Evolutionary conservation across 1,140 invertebrate genomes (phyloP).

Genomic region (Hydropsyche tenuis): DNA sequence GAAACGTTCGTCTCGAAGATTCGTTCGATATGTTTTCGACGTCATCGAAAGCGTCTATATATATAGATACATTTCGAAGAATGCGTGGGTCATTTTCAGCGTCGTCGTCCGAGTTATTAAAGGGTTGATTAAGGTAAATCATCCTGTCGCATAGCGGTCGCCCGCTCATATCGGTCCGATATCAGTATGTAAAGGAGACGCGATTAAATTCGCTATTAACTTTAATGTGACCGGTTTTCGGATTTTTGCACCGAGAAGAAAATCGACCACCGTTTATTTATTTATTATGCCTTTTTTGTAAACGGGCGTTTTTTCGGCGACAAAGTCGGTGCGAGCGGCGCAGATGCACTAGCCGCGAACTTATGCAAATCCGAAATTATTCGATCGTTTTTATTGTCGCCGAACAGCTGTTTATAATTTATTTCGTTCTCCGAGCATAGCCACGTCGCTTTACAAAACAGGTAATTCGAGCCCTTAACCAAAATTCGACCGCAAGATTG

Average conservation of each 20-base stretch:
- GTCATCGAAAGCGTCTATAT: too few species aligned
- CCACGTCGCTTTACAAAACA: slow-evolving; percentile 38
- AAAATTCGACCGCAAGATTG: slow-evolving; percentile 48
- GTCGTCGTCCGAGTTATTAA: not conserved
- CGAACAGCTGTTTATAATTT: too few species aligned
- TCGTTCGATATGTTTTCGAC: too few species aligned
- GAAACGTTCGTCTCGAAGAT: not conserved
- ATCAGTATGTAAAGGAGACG: slow-evolving; percentile 38
- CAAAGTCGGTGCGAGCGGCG: too few species aligned
- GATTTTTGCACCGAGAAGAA: slow-evolving; percentile 30
- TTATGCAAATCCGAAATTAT: not conserved
- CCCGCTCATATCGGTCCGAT: slow-evolving; percentile 27
- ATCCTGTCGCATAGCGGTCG: slow-evolving; percentile 25
- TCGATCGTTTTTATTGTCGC: not conserved
- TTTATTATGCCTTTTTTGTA: not conserved
- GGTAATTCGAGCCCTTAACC: slow-evolving; percentile 46
- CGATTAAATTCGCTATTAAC: slow-evolving; percentile 42
- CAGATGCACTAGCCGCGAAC: too few species aligned
- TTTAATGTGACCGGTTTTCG: slow-evolving; percentile 42
- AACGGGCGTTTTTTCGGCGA: not conserved
- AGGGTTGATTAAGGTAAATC: slow-evolving; percentile 28
- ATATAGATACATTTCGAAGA: too few species aligned
- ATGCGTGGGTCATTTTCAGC: too few species aligned
- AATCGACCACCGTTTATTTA: not conserved
- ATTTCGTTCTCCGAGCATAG: too few species aligned